phyloP scores from a whole-genome alignment of 2,113 vertebrate species.

The Pelmatolapia mariae region DNA sequence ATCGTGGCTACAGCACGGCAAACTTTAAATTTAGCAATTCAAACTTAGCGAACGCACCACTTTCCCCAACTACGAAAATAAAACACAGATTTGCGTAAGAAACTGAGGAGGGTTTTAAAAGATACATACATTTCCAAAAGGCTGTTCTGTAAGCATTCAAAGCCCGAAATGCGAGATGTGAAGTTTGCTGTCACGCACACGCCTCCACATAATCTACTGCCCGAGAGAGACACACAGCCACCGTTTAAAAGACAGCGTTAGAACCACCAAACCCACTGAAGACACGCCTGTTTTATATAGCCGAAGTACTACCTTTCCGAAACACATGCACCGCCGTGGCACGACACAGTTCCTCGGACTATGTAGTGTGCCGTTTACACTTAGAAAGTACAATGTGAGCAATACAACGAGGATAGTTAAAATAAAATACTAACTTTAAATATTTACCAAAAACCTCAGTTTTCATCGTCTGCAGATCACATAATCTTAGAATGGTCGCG shows the following conservation, averaged over 20 bases:
- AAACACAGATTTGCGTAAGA: neutral
- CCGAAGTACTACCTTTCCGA: conserved; percentile 52
- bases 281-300: conserved; percentile 59
- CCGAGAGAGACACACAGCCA: neutral
- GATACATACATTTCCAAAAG: conserved; percentile 46
- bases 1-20: neutral
- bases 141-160: conserved; percentile 24
- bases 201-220: conserved; percentile 30
- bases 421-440: neutral
- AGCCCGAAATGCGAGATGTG: conserved; percentile 16
- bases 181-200: conserved; percentile 1
- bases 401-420: accelerated
- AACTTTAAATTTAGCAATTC: neutral
- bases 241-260: neutral
- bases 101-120: neutral
- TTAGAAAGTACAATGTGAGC: neutral
- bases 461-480: neutral
- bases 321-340: neutral
- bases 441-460: neutral
- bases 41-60: neutral
- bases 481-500: neutral
- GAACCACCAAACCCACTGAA: neutral
- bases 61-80: neutral
- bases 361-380: neutral
- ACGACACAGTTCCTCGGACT: neutral